phyloP scores from a whole-genome alignment of 1,140 invertebrate species.

The Drosophila prosaltans region DNA sequence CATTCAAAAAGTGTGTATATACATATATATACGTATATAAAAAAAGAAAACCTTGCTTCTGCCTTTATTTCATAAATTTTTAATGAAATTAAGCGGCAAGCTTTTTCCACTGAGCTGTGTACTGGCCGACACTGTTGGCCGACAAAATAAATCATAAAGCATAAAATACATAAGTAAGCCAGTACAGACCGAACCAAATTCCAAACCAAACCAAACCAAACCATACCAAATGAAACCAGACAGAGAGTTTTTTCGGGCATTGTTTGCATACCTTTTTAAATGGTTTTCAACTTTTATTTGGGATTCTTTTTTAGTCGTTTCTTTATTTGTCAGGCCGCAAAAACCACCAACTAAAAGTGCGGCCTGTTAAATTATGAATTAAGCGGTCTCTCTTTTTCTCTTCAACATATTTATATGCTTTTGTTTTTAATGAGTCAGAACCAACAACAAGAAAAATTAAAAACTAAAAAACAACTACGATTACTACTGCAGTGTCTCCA shows the following conservation, averaged over 20 bases:
- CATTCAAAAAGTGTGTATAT: conserved; percentile 6
- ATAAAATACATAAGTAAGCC: conserved; percentile 74
- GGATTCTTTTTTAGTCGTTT: conserved; percentile 22
- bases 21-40: neutral
- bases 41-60: conserved; percentile 46
- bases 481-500: conserved; percentile 18
- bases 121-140: conserved; percentile 36
- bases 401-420: conserved; percentile 36
- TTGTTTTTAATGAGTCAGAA: conserved; percentile 69
- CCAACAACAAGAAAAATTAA: neutral
- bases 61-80: conserved; percentile 81
- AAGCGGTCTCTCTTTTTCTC: conserved; percentile 60
- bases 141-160: conserved; percentile 76
- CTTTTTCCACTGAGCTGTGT: conserved; percentile 62
- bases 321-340: conserved; percentile 34
- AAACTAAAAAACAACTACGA: neutral
- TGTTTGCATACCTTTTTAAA: conserved; percentile 80
- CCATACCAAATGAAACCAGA: conserved; percentile 14
- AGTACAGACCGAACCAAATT: conserved; percentile 28
- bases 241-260: conserved; percentile 34
- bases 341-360: conserved; percentile 75
- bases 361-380: conserved; percentile 75
- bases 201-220: conserved; percentile 19
- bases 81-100: conserved; percentile 81
- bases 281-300: conserved; percentile 55